Evolutionary conservation across 2,888 invertebrate genomes (phyloP).

Genomic region (Acleris cristana): DNA sequence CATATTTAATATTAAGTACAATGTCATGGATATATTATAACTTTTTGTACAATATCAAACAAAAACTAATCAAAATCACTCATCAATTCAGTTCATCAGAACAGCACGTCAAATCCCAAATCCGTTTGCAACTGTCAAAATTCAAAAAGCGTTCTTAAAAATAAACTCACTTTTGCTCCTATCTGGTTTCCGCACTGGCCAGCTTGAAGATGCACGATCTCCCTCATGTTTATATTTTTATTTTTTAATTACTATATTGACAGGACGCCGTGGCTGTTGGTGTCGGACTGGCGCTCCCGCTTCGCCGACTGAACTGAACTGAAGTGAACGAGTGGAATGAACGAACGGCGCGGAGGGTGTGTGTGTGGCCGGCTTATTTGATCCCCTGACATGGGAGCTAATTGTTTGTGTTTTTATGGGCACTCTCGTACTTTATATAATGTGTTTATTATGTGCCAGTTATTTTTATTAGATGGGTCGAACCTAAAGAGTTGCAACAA

Average conservation of each 20-base stretch:
- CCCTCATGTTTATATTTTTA: constrained; percentile 86
- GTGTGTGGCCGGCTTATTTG: constrained; percentile 50
- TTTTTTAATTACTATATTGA: constrained; percentile 47
- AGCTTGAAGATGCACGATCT: constrained; percentile 92
- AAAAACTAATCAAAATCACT: neutral
- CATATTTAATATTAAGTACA: too few species aligned
- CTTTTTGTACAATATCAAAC: neutral
- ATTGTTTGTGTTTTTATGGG: neutral
- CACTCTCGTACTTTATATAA: too few species aligned
- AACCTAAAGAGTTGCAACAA: too few species aligned
- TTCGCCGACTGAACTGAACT: constrained; percentile 60
- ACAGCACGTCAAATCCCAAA: neutral
- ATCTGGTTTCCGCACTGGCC: constrained; percentile 95
- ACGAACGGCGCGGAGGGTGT: constrained; percentile 62
- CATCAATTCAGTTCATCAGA: neutral
- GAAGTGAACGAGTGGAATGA: constrained; percentile 52
- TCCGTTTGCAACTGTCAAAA: constrained; percentile 34
- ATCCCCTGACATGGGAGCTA: constrained; percentile 1
- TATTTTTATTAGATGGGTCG: too few species aligned
- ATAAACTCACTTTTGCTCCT: constrained; percentile 83
- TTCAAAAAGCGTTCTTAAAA: constrained; percentile 38
- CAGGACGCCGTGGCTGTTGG: constrained; percentile 25
- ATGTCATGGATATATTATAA: too few species aligned
- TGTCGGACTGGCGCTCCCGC: constrained; percentile 40
- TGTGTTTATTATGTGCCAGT: too few species aligned